A percentile compares a stretch with the other conserved stretches of the same genome.
These are phyloP conservation scores for Cheilosia soror DNA, from an alignment of 2,888 invertebrate species.

Conservation along the genomic window DNA sequence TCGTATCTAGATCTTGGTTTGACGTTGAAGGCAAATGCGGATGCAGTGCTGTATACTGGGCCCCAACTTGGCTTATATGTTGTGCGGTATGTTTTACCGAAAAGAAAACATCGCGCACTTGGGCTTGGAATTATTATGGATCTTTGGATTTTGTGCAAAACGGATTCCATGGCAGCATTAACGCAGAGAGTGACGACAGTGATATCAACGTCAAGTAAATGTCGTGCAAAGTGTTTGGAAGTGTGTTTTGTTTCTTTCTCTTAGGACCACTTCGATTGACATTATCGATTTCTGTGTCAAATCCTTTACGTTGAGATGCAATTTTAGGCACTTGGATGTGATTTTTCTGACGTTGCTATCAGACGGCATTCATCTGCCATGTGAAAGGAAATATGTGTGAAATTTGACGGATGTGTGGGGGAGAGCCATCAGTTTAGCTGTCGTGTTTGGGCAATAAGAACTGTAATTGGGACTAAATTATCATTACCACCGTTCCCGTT, in stretches of 20 bases:
- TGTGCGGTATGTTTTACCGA: slow-evolving; percentile 33
- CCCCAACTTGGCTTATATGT: slow-evolving; percentile 35
- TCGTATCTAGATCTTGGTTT: slow-evolving; percentile 71
- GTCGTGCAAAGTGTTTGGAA: slow-evolving; percentile 66
- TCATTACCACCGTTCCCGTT: no score
- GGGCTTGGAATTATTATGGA: slow-evolving; percentile 22
- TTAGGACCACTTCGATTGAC: slow-evolving; percentile 41
- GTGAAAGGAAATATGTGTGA: neutral
- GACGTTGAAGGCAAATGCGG: slow-evolving; percentile 71
- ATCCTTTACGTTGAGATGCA: slow-evolving; percentile 4
- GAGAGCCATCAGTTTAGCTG: neutral
- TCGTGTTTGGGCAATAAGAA: no score
- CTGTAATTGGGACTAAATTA: no score
- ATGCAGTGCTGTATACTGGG: slow-evolving; percentile 46
- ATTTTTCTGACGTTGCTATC: slow-evolving; percentile 17
- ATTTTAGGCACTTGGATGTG: slow-evolving; percentile 33
- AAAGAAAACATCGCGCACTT: slow-evolving; percentile 32
- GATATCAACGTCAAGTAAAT: slow-evolving; percentile 53
- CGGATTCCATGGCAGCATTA: slow-evolving; percentile 13
- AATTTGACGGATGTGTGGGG: slow-evolving; percentile 1
- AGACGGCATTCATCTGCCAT: slow-evolving; percentile 15
- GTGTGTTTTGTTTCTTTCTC: slow-evolving; percentile 18
- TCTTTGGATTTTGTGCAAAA: slow-evolving; percentile 17
- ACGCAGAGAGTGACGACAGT: slow-evolving; percentile 55
- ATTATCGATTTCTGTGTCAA: slow-evolving; percentile 61